These are phyloP conservation scores for Myotis planiceps DNA, from an alignment of 2,797 vertebrate genomes.

Conservation along the genomic window DNA sequence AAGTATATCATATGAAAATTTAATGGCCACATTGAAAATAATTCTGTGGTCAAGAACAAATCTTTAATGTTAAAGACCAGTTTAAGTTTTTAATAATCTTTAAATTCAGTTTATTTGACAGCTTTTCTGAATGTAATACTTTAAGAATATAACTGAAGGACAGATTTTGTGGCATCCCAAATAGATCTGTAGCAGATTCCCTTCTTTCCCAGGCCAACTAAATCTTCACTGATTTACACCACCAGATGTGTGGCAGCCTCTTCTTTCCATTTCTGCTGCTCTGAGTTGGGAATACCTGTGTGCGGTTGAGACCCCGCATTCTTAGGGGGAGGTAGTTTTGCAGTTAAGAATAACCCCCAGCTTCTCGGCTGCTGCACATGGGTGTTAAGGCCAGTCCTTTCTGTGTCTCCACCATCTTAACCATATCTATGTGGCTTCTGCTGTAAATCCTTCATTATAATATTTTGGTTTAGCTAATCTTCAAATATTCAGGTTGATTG, in stretches of 20 bases:
- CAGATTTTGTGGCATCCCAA: too few species aligned
- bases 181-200: background rate
- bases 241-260: background rate
- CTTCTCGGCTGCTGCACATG: background rate
- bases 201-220: background rate
- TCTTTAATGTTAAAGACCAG: too few species aligned
- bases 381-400: background rate
- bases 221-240: background rate
- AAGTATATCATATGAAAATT: too few species aligned
- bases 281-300: background rate
- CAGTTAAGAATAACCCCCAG: background rate
- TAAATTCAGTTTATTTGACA: too few species aligned
- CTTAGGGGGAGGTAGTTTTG: background rate
- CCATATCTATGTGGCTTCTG: background rate
- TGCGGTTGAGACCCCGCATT: background rate
- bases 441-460: background rate
- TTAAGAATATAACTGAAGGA: too few species aligned
- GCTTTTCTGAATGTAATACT: too few species aligned
- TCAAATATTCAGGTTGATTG: background rate
- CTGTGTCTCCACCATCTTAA: background rate
- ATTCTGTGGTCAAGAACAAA: too few species aligned
- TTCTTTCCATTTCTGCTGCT: background rate
- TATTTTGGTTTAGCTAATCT: background rate
- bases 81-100: too few species aligned
- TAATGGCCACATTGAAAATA: too few species aligned